Base-by-base conservation (phyloP, 2,113 vertebrate species). In the Phainopepla nitens region DNA sequence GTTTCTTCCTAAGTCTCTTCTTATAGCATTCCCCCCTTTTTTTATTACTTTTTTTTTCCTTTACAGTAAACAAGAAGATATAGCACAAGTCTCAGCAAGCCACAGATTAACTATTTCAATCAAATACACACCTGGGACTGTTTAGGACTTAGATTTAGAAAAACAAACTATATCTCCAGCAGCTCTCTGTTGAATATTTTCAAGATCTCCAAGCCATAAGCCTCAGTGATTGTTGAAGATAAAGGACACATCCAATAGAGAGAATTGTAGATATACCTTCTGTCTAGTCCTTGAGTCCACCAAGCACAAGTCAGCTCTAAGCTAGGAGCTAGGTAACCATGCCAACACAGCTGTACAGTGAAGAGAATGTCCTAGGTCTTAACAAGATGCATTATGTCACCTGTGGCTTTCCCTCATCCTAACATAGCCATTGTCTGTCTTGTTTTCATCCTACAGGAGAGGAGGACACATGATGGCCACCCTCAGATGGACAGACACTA, bases 11-110 rank as follows among this genome's bases (percentile, higher is more conserved):
- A 47, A 60, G 9, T 41, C 20, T 73, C 21, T 41, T 68, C 29
- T 65, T 51, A 33, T 3, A 69, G 5, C 10, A 17, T 8, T 16
- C 3, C 1, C 1, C 4, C 4, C 4, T 3, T 16, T 60, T 25
- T 29, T 7, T 6, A 20, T 33, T 33, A 10, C 39, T 39, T 27
- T 25, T 68, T 50, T 83, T 70, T 44, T 11, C 5, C 49, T 41
- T 62, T 56, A 25, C 24, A 79, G 17, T 25, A 66, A 66, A 49
- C 1, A 58, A 42, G 11, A 11, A 47, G 14, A 11, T 41, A 31
- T 5, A 85, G 22, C 13, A 79, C 36, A 78, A 81, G 65, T 73
- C 31, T 24, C 62, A 82, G 19, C 45, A 78, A 88, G 22, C 9
- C 72, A 75, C 15, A 71, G 22, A 64, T 33, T 35, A 61, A 41